These are phyloP conservation scores for Opisthograptis luteolata DNA, from an alignment of 2,888 invertebrate species.

Conservation along the genomic window DNA sequence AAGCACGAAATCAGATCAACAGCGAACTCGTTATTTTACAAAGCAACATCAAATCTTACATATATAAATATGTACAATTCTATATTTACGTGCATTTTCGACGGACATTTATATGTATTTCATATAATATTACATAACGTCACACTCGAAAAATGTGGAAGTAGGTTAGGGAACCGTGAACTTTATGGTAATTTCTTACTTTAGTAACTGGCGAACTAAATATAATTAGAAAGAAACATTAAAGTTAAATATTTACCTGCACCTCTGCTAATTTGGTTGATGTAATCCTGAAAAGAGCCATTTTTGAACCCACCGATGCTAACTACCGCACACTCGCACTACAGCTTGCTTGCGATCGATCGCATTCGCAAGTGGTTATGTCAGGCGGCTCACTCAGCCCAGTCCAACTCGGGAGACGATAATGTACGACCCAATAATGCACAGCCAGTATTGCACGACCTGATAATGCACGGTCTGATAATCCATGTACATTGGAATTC, in stretches of 20 bases:
- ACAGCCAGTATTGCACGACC: no score
- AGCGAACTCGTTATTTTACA: background rate
- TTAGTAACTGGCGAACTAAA: no score
- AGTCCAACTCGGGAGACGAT: no score
- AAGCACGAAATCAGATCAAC: no score
- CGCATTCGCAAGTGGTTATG: slow-evolving; percentile 57
- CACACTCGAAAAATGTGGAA: slow-evolving; percentile 52
- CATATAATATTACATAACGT: slow-evolving; percentile 68
- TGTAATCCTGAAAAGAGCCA: slow-evolving; percentile 88
- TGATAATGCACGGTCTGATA: no score
- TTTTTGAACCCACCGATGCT: slow-evolving; percentile 73
- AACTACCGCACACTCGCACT: slow-evolving; percentile 58
- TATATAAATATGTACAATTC: no score
- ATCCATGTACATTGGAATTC: no score
- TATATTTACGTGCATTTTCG: no score
- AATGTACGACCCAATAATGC: no score
- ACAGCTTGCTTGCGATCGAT: slow-evolving; percentile 62
- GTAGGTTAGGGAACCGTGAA: slow-evolving; percentile 50
- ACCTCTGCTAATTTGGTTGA: slow-evolving; percentile 85
- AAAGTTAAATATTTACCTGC: slow-evolving; percentile 75
- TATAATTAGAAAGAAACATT: no score
- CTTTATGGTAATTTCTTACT: no score
- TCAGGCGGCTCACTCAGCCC: background rate
- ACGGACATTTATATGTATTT: slow-evolving; percentile 42
- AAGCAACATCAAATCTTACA: background rate